These are phyloP conservation scores for Heliconius hortense DNA, from an alignment of 2,888 invertebrate species.

Conservation along the genomic window DNA sequence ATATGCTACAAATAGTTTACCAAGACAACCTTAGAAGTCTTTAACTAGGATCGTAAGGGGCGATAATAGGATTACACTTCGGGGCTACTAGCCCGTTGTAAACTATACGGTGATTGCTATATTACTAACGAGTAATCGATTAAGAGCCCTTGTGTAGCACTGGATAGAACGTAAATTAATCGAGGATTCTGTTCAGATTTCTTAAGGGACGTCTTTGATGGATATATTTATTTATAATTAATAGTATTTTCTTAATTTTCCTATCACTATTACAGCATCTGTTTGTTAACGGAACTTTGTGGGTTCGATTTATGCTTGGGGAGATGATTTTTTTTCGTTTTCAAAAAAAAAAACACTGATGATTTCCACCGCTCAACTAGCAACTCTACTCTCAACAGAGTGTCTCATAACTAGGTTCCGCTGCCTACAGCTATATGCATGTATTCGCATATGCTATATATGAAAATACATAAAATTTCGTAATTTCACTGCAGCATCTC, in stretches of 20 bases:
- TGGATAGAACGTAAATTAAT: constrained; percentile 9
- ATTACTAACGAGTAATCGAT: constrained; percentile 33
- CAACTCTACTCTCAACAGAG: not conserved
- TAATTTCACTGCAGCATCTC: constrained; percentile 35
- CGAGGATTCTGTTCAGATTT: not conserved
- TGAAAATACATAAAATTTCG: constrained; percentile 13
- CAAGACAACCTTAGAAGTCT: constrained; percentile 22
- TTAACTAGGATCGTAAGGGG: constrained; percentile 34
- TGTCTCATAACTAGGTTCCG: not conserved
- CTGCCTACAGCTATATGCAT: not conserved
- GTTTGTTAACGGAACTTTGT: not conserved
- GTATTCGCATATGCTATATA: too few species aligned
- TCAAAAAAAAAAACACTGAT: not conserved
- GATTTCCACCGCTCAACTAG: not conserved
- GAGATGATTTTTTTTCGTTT: not conserved
- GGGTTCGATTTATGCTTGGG: not conserved
- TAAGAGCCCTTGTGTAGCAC: constrained; percentile 7
- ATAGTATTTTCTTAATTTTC: not conserved
- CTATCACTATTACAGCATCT: not conserved
- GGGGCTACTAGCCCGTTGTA: constrained; percentile 23
- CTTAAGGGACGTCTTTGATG: not conserved
- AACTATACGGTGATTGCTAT: constrained; percentile 28
- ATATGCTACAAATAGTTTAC: constrained; percentile 4
- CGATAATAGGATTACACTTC: constrained; percentile 41
- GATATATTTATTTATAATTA: not conserved